Base-by-base conservation (phyloP, 2,797 vertebrate species). In the Syndactyla subalaris region DNA sequence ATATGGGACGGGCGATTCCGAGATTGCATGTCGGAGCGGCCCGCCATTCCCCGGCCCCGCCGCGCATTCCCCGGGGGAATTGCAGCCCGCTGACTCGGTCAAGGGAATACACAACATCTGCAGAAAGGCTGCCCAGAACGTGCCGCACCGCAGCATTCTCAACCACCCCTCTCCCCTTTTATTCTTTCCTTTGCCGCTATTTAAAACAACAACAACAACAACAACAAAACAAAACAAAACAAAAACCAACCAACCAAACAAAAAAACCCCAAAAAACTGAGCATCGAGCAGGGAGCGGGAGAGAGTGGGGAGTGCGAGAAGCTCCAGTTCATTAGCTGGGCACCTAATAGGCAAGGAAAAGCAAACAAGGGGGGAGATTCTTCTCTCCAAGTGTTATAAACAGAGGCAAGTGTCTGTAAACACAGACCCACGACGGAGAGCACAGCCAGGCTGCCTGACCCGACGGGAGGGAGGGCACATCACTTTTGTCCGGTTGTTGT, bases 381-480 rank as follows among this genome's bases (percentile, higher is more conserved):
- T 89, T 84, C 62, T 66, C 71, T 74, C 49, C 82, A 43, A 74
- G 38, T 73, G 95, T 82, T 97, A 96, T 97, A 97, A 98, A 97
- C 97, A 96, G 96, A 97, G 95, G 97, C 97, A 98, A 98, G 97
- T 97, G 96, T 97, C 97, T 97, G 93, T 97, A 97, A 98, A 98
- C 97, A 97, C 79, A 95, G 92, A 72, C 78, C 80, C 54, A 80
- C 18, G 89, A 72, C 75, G 93, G 27, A 88, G 84, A 68, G 41
- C 54, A 48, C 94, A 95, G 85, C 92, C 82, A 91, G 74, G 85
- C 94, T 86, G 46, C 92, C 96, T 98, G 98, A 98, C 98, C 98
- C 90, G 79, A 88, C 91, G 79, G 93, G 93, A 97, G 91, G 97
- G 96, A 98, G 98, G 98, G 98, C 98, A 97, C 96, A 96, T 95